Percentiles rank a stretch among this genome's conserved stretches.
Evolutionary conservation across 2,113 vertebrate species (phyloP).

Genomic region (Cephalopholis sonnerati): DNA sequence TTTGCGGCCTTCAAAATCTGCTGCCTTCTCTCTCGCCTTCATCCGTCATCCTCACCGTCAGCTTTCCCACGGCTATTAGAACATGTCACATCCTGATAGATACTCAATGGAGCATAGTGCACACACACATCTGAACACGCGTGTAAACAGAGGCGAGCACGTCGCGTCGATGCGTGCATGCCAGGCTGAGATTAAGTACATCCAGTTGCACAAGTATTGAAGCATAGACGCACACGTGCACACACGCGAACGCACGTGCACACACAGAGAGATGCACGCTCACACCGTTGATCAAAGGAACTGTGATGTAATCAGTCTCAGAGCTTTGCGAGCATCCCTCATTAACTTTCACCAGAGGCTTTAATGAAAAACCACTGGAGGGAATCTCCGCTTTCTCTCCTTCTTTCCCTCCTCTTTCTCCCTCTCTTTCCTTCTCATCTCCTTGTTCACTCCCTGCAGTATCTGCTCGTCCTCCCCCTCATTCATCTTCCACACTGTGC

Average conservation of each 20-base stretch:
- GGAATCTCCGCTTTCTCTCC: constrained; percentile 72
- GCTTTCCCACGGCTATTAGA: constrained; percentile 67
- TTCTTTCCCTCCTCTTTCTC: constrained; percentile 17
- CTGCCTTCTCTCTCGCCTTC: constrained; percentile 16
- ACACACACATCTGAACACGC: constrained; percentile 16
- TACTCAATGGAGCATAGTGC: constrained; percentile 54
- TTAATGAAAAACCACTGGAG: constrained; percentile 83
- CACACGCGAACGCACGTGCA: background rate
- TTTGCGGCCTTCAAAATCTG: constrained; percentile 33
- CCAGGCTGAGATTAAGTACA: constrained; percentile 41
- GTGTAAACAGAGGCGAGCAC: constrained; percentile 51
- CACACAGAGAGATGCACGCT: constrained; percentile 4
- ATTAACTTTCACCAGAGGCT: constrained; percentile 78
- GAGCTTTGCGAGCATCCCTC: constrained; percentile 75
- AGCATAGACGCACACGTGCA: constrained; percentile 14
- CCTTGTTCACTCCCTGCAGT: constrained; percentile 61
- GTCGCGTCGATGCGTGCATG: background rate
- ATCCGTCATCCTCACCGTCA: constrained; percentile 58
- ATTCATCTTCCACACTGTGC: constrained; percentile 59
- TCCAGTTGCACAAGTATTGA: constrained; percentile 27
- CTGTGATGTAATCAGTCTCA: constrained; percentile 76
- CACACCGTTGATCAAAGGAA: constrained; percentile 77
- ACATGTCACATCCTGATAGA: constrained; percentile 63
- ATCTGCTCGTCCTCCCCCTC: constrained; percentile 68
- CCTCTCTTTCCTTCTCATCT: constrained; percentile 57